These are phyloP conservation scores for Phenganax stokvisi DNA, from an alignment of 92 coral and sea anemone species.

Conservation along the genomic window DNA sequence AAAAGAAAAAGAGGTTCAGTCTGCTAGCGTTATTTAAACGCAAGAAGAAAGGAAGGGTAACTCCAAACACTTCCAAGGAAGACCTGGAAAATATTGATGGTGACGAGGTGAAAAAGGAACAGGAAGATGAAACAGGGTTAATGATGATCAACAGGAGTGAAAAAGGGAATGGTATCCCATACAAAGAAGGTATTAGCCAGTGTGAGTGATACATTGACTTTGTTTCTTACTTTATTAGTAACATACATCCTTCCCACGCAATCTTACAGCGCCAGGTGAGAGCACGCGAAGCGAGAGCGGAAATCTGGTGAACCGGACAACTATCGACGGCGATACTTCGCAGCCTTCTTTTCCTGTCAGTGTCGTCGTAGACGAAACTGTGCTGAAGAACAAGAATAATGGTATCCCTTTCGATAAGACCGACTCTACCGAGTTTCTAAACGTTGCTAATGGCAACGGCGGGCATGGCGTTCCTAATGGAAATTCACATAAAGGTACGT, in stretches of 20 bases:
- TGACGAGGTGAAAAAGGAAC: constrained; percentile 63
- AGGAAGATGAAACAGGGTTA: constrained; percentile 58
- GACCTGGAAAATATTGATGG: constrained; percentile 67
- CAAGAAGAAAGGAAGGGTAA: constrained; percentile 43
- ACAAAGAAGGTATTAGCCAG: constrained; percentile 12
- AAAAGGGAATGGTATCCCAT: constrained; percentile 41
- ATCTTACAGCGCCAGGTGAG: constrained; percentile 20
- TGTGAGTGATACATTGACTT: neutral
- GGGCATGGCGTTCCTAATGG: constrained; percentile 88
- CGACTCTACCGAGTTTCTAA: constrained; percentile 12
- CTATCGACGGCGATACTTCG: constrained; percentile 39
- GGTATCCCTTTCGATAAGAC: constrained; percentile 25
- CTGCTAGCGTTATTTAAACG: neutral
- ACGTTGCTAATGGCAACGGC: constrained; percentile 53
- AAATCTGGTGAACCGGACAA: constrained; percentile 4
- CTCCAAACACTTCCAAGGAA: constrained; percentile 33
- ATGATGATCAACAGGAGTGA: constrained; percentile 55
- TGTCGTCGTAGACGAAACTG: constrained; percentile 35
- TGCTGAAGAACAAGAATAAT: constrained; percentile 15
- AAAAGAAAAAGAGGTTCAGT: constrained; percentile 54
- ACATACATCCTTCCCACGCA: no score
- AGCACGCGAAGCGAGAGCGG: constrained; percentile 28
- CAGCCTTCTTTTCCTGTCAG: constrained; percentile 33
- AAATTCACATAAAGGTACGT: constrained; percentile 63
- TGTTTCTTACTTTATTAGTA: neutral